A percentile compares a stretch with the other conserved stretches of the same genome.
Evolutionary conservation across 2,113 vertebrate genomes (phyloP).

Genomic region (Amblyopsis rosae): DNA sequence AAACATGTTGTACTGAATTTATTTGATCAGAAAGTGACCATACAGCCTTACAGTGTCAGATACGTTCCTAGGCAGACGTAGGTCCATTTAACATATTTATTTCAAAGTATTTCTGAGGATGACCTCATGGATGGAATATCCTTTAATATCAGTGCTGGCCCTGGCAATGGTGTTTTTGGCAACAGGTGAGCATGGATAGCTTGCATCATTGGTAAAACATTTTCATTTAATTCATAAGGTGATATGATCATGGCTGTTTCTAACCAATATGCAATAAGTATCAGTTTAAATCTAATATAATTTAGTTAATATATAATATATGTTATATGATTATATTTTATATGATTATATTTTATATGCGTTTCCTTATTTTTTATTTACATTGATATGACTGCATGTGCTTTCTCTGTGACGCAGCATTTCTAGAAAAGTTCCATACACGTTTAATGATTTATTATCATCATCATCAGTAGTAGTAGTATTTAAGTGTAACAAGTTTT

Average conservation of each 20-base stretch:
- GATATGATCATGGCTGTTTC: not conserved
- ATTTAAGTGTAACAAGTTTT: no score
- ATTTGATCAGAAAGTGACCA: constrained; percentile 39
- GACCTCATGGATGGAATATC: constrained; percentile 33
- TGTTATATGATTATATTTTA: no score
- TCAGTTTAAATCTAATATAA: no score
- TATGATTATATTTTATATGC: no score
- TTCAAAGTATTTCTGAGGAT: not conserved
- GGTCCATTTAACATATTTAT: not conserved
- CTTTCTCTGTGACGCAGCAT: no score
- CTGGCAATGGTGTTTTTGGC: constrained; percentile 13
- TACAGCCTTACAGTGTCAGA: not conserved
- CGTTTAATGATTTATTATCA: no score
- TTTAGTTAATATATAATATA: no score
- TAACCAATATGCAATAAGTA: not conserved
- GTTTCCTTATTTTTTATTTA: no score
- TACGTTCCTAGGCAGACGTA: not conserved
- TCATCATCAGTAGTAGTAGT: no score
- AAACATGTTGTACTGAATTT: constrained; percentile 42
- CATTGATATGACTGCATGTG: no score
- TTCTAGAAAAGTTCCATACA: no score
- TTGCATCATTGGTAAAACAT: not conserved
- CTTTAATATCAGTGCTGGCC: constrained; percentile 28
- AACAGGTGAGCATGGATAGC: constrained; percentile 46
- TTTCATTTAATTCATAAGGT: not conserved